A percentile compares a stretch with the other conserved stretches of the same genome.
These are phyloP conservation scores for Fratercula arctica DNA, from an alignment of 2,797 vertebrate species.

Conservation along the genomic window DNA sequence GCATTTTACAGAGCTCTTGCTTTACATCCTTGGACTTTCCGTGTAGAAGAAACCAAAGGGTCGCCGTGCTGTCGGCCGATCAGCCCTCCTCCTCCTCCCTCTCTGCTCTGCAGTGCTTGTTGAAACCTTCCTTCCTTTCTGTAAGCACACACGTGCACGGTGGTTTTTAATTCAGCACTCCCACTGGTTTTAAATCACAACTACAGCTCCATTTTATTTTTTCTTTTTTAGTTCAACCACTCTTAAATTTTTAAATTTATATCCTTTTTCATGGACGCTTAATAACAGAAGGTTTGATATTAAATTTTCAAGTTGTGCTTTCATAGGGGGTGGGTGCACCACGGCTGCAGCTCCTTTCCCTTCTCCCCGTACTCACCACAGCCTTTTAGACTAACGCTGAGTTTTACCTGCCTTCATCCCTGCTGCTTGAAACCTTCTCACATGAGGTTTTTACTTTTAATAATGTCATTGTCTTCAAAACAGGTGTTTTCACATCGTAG, in stretches of 20 bases:
- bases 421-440: neutral
- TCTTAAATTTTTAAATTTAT: constrained; percentile 1
- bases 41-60: constrained; percentile 75
- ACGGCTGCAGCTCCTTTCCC: constrained; percentile 36
- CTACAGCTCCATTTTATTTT: neutral
- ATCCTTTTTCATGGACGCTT: constrained; percentile 6
- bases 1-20: constrained; percentile 80
- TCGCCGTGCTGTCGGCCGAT: constrained; percentile 72
- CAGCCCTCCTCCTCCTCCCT: constrained; percentile 68
- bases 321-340: constrained; percentile 40
- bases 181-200: constrained; percentile 5
- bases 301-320: neutral
- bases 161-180: constrained; percentile 7
- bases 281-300: neutral
- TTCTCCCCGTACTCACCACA: neutral
- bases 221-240: neutral
- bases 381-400: neutral
- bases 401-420: neutral
- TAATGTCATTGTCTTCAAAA: neutral
- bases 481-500: neutral
- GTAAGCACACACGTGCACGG: constrained; percentile 61
- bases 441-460: accelerated
- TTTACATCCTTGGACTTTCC: constrained; percentile 73
- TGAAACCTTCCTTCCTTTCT: constrained; percentile 69
- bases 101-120: constrained; percentile 75